phyloP scores from a whole-genome alignment of 2,113 vertebrate species.

The Tetrao urogallus region DNA sequence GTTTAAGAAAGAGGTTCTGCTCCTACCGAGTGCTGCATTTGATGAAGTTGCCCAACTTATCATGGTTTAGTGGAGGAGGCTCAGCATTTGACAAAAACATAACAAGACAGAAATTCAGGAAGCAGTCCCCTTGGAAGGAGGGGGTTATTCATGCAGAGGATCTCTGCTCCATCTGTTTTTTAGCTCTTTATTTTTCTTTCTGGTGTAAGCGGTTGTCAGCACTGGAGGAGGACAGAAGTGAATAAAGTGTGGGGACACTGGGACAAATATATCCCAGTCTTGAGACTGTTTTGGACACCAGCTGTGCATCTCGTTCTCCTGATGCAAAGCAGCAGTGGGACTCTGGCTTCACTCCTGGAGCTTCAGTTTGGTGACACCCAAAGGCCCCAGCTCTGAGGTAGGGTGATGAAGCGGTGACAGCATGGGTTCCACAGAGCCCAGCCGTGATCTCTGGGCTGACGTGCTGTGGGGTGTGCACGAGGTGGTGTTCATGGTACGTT shows the following conservation, averaged over 20 bases:
- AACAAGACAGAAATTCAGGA: background rate
- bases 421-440: background rate
- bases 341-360: background rate
- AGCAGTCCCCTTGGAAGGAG: background rate
- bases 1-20: constrained; percentile 45
- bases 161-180: background rate
- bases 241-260: background rate
- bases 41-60: background rate
- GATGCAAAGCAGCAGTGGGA: background rate
- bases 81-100: background rate
- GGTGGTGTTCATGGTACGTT: accelerated
- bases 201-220: background rate
- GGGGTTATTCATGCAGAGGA: background rate
- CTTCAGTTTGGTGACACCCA: background rate
- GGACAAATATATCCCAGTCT: background rate
- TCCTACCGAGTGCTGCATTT: constrained; percentile 13
- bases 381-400: background rate
- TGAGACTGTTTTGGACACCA: background rate
- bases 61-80: background rate
- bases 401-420: accelerated
- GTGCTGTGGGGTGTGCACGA: accelerated
- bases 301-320: background rate
- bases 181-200: background rate
- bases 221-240: background rate
- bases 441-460: accelerated